phyloP scores from a whole-genome alignment of 2,888 invertebrate genomes.

The Mythimna impura region DNA sequence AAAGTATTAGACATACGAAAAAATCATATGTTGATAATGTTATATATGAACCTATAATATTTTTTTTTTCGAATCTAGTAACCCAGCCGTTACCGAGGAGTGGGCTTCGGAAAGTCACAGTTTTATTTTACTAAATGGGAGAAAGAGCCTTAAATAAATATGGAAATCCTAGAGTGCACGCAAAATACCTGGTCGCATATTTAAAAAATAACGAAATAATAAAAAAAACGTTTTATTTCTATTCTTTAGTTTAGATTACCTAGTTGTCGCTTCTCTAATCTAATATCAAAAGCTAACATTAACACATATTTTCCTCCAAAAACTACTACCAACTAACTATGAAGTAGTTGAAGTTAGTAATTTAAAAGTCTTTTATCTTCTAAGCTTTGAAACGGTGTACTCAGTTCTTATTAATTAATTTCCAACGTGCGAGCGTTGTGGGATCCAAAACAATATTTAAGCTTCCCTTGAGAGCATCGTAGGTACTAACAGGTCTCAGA shows the following conservation, averaged over 20 bases:
- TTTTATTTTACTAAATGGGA: no score
- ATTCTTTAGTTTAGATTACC: neutral
- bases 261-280: neutral
- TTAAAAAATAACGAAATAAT: neutral
- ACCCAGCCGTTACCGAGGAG: no score
- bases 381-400: neutral
- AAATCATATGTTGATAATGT: no score
- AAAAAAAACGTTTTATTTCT: neutral
- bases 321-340: no score
- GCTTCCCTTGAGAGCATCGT: neutral
- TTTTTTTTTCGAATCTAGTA: no score
- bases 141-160: neutral
- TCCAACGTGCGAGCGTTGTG: constrained; percentile 3
- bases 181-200: neutral
- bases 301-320: neutral
- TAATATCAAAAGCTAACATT: neutral
- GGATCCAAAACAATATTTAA: constrained; percentile 8
- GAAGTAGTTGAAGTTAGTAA: neutral
- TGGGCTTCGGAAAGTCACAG: no score
- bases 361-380: neutral
- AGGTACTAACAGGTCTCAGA: constrained; percentile 9
- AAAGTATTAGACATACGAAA: no score
- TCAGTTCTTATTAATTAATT: constrained; percentile 10
- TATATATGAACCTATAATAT: no score
- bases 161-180: neutral